phyloP scores from a whole-genome alignment of 2,113 vertebrate species.

The Calyptomena viridis region DNA sequence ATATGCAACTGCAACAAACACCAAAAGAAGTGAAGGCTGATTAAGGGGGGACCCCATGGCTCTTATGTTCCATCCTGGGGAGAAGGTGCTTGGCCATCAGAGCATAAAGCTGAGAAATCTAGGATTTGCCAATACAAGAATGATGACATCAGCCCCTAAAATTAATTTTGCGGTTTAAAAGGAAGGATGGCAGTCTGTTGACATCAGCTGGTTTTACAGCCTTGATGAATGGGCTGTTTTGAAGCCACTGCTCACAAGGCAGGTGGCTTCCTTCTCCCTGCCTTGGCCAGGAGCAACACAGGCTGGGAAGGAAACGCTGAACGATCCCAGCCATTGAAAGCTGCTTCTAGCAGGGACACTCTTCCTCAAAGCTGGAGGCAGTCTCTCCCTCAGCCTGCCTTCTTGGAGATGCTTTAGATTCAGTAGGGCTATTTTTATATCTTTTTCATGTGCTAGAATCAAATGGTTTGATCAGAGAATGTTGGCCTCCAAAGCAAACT shows the following conservation, averaged over 20 bases:
- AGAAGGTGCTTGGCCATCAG: not conserved
- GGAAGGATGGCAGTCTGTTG: not conserved
- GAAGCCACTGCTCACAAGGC: not conserved
- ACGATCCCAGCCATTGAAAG: not conserved
- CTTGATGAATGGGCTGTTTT: not conserved
- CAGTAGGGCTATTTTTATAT: not conserved
- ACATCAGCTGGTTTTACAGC: not conserved
- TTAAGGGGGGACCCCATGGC: not conserved
- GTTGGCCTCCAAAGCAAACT: not conserved
- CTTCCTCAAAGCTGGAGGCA: not conserved
- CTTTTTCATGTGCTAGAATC: not conserved
- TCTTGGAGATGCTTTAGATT: not conserved
- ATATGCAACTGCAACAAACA: rapidly evolving
- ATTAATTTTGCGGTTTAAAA: not conserved
- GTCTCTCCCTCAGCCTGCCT: not conserved
- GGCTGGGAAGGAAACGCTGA: not conserved
- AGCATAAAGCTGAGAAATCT: not conserved
- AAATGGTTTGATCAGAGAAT: not conserved
- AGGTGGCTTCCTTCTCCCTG: not conserved
- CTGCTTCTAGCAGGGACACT: not conserved
- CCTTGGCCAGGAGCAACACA: rapidly evolving
- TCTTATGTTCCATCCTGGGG: not conserved
- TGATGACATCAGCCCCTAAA: not conserved
- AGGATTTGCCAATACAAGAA: not conserved
- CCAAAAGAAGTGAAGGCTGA: not conserved